Evolutionary conservation across 2,888 invertebrate species (phyloP), one percentile per base, ranked within the genome.

Genomic region (Macrophya annulata): DNA sequence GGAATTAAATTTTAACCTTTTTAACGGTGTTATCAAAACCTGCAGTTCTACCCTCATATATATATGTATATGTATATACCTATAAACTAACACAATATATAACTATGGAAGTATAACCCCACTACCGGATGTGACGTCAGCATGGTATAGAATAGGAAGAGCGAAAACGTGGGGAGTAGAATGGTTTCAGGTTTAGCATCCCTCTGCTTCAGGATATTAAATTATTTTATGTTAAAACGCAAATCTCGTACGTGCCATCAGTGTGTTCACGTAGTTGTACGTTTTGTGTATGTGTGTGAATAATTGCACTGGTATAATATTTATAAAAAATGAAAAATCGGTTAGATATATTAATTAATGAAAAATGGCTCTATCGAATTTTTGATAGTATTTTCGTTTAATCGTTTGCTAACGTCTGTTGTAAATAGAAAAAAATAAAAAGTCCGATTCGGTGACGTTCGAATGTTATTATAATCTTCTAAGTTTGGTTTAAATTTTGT

Each of bases 151-250:
- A 68, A 68, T 25, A 62, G 31, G 37, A 31, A 37, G 68, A 68
- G 68, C 31, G 68, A 68, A 55, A 55, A 77, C 17, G 9, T 37
- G 55, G 37, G 77, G 55, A 17, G 51, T 77, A 55, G 15, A 9
- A 55, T 10, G 31, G 51, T 31, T 51, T 55, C 31, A 21, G 77
- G 37, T 77, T 55, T 15, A 6, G 31, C 51, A 40, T 77, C 51
- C 37, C 68, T 37, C 68, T 25, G 77, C 55, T 9, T n/a, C 77
- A 55, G 77, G 77, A 77, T 77, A 77, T 77, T 55, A 31, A 77
- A 77, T 77, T 77, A 77, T 55, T 77, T 55, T 55, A 31, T 43
- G 37, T 77, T 77, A 51, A 31, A 77, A 25, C 51, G 77, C 1
- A 55, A 77, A 77, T 77, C 77, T 77, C 10, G 25, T 77, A 77